Conservation (phyloP, 2,888 invertebrate genomes). For the Osedax fenrisi region DNA sequence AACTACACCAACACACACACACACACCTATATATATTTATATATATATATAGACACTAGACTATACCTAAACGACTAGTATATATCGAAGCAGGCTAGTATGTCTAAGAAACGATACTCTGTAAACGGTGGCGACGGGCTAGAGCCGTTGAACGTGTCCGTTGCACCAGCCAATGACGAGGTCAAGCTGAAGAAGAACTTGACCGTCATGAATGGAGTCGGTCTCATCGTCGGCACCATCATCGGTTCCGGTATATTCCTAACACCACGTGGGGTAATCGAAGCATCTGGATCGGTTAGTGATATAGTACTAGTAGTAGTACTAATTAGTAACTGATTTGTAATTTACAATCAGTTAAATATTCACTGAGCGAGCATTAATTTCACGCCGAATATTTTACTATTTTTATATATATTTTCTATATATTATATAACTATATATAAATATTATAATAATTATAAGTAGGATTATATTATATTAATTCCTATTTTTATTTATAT, state of each 20-base stretch:
- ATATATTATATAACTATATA: too few relatives aligned
- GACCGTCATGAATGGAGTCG: slow-evolving; percentile 31
- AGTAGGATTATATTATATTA: too few relatives aligned
- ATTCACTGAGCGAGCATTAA: neutral
- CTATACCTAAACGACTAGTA: too few relatives aligned
- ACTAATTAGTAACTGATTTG: neutral
- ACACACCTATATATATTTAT: too few relatives aligned
- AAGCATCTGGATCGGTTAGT: slow-evolving; percentile 34
- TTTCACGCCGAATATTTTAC: too few relatives aligned
- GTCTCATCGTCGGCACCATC: slow-evolving; percentile 33
- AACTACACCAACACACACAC: too few relatives aligned
- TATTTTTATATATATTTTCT: too few relatives aligned
- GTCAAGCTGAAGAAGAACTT: slow-evolving; percentile 31
- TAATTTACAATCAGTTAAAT: neutral
- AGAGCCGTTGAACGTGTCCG: neutral
- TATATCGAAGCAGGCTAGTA: too few relatives aligned
- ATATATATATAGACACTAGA: too few relatives aligned
- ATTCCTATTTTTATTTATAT: too few relatives aligned
- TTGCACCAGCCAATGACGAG: slow-evolving; percentile 4
- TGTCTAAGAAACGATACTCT: neutral
- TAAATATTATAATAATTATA: too few relatives aligned
- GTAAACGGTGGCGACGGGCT: neutral
- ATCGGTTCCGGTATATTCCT: slow-evolving; percentile 35
- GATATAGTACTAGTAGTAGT: neutral
- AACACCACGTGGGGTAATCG: slow-evolving; percentile 34